A percentile compares a stretch with the other conserved stretches of the same genome.
Evolutionary conservation across 2,113 vertebrate species (phyloP).

Genomic region (Mesitornis unicolor): DNA sequence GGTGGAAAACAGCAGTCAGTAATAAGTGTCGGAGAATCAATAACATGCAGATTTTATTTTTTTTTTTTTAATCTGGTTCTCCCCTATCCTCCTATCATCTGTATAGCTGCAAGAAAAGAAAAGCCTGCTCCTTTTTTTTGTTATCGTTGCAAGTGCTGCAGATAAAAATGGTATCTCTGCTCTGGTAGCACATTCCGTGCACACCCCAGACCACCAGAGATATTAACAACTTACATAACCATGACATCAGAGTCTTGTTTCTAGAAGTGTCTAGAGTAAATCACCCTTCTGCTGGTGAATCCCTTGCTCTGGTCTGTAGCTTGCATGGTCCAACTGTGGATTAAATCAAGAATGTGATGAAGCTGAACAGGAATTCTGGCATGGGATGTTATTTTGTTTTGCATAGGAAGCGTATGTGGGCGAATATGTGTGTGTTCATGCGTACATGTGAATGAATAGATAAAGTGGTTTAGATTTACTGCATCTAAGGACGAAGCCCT

Average conservation of each 20-base stretch:
- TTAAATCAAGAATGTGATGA: background rate
- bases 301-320: background rate
- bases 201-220: background rate
- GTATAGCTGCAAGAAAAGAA: background rate
- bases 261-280: background rate
- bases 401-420: background rate
- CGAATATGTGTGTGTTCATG: background rate
- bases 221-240: background rate
- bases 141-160: background rate
- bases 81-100: background rate
- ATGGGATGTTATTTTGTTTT: background rate
- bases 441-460: background rate
- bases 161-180: background rate
- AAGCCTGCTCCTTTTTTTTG: background rate
- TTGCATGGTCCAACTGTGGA: background rate
- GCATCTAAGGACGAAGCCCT: background rate
- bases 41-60: background rate
- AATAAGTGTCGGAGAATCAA: background rate
- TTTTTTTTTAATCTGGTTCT: background rate
- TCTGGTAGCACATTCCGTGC: background rate
- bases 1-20: background rate
- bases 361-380: background rate
- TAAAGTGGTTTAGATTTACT: background rate
- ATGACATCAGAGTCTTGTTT: background rate
- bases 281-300: background rate